These are phyloP conservation scores for Rotaria sp. DNA, from an alignment of 2,888 invertebrate genomes.

Conservation along the genomic window DNA sequence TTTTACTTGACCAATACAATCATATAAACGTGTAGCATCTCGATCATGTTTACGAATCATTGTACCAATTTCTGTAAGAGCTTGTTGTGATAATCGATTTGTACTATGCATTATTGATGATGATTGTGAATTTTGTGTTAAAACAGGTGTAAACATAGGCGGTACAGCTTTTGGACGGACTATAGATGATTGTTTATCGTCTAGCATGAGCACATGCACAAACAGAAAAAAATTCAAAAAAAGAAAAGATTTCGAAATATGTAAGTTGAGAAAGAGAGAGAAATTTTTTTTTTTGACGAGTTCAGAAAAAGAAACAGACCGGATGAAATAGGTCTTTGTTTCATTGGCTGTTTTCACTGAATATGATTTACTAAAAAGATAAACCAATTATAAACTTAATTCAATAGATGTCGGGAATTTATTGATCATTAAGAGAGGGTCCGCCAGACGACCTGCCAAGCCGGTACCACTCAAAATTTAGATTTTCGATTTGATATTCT, in stretches of 20 bases:
- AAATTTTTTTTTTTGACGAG: background rate
- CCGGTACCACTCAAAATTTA: too few species aligned
- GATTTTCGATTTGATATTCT: too few species aligned
- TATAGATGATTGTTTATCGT: constrained; percentile 9
- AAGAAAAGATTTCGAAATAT: background rate
- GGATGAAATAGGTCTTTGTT: background rate
- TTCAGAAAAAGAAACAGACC: background rate
- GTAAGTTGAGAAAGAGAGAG: background rate
- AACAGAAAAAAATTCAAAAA: background rate
- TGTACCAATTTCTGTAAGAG: background rate
- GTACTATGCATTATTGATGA: background rate
- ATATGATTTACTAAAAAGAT: background rate
- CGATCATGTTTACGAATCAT: constrained; percentile 24
- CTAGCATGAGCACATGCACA: background rate
- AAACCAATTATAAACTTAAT: background rate
- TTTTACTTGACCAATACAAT: constrained; percentile 10
- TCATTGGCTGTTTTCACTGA: background rate
- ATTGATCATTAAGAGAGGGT: too few species aligned
- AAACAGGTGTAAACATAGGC: background rate
- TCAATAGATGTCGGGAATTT: background rate
- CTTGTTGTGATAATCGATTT: background rate
- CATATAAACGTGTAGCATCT: background rate
- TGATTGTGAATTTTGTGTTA: background rate
- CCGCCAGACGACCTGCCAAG: too few species aligned
- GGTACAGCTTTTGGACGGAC: constrained; percentile 5